A percentile compares a stretch with the other conserved stretches of the same genome.
Evolutionary conservation across 2,888 invertebrate species (phyloP).

Genomic region (Brenthis ino): DNA sequence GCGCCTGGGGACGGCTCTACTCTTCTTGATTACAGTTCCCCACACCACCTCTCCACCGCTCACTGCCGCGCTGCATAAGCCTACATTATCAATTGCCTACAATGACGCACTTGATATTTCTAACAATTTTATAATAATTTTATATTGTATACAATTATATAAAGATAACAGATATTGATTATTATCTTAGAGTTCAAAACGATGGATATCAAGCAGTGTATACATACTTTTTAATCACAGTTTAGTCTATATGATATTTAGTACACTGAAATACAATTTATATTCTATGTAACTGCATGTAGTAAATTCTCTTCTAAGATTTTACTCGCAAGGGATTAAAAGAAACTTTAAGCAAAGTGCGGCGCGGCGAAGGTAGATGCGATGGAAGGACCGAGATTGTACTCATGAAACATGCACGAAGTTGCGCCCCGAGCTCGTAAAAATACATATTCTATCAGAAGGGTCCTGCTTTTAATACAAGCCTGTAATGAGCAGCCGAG

Average conservation of each 20-base stretch:
- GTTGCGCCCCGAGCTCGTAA: slow-evolving; percentile 69
- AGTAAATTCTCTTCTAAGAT: slow-evolving; percentile 1
- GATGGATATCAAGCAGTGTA: too few relatives aligned
- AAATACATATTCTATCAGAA: slow-evolving; percentile 80
- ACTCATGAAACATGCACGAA: slow-evolving; percentile 76
- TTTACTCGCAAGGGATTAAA: background rate
- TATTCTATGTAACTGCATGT: too few relatives aligned
- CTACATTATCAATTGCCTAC: slow-evolving; percentile 57
- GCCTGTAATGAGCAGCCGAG: slow-evolving; percentile 72
- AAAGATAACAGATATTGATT: background rate
- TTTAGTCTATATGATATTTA: too few relatives aligned
- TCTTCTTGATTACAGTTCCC: slow-evolving; percentile 81
- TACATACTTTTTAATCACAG: too few relatives aligned
- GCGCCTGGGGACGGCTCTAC: slow-evolving; percentile 78
- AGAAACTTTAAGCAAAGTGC: background rate
- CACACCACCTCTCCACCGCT: slow-evolving; percentile 51
- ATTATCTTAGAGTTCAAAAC: too few relatives aligned
- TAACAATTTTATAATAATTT: slow-evolving; percentile 2
- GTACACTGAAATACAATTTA: too few relatives aligned
- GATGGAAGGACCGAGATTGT: slow-evolving; percentile 65
- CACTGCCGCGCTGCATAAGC: slow-evolving; percentile 59
- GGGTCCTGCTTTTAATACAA: slow-evolving; percentile 76
- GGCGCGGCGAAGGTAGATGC: slow-evolving; percentile 45
- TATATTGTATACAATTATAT: background rate
- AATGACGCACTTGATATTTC: slow-evolving; percentile 35